These are phyloP conservation scores for Bos taurus DNA, from an alignment of 2,113 vertebrate genomes.

Conservation along the genomic window DNA sequence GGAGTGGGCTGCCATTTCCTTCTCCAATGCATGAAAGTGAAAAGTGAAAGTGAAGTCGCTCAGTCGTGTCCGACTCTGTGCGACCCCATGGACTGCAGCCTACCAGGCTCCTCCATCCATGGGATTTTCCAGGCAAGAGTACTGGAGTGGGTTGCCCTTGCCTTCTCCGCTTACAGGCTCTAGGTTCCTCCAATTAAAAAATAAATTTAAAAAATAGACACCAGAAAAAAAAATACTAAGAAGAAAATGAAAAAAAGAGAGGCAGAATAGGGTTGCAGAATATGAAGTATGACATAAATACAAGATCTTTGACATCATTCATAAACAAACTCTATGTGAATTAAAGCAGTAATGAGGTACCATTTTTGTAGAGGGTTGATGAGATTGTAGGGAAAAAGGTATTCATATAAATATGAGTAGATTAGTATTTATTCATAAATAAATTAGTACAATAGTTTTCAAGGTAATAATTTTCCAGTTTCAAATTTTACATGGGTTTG, in stretches of 20 bases:
- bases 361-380: background rate
- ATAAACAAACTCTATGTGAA: background rate
- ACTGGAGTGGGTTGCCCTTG: too few species aligned
- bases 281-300: background rate
- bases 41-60: too few species aligned
- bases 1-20: too few species aligned
- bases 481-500: background rate
- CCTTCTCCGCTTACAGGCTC: background rate
- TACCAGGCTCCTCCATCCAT: too few species aligned
- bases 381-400: background rate
- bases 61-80: fast-evolving
- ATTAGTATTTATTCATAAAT: background rate
- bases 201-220: background rate
- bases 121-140: too few species aligned
- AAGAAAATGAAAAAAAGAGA: background rate
- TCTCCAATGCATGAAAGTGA: background rate
- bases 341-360: background rate
- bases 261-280: background rate
- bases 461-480: background rate
- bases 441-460: background rate
- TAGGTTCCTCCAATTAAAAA: background rate
- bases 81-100: too few species aligned
- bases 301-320: background rate
- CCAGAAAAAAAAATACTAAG: background rate
- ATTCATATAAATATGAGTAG: background rate